These are phyloP conservation scores for Microdon myrmicae DNA, from an alignment of 2,888 invertebrate genomes.

Conservation along the genomic window DNA sequence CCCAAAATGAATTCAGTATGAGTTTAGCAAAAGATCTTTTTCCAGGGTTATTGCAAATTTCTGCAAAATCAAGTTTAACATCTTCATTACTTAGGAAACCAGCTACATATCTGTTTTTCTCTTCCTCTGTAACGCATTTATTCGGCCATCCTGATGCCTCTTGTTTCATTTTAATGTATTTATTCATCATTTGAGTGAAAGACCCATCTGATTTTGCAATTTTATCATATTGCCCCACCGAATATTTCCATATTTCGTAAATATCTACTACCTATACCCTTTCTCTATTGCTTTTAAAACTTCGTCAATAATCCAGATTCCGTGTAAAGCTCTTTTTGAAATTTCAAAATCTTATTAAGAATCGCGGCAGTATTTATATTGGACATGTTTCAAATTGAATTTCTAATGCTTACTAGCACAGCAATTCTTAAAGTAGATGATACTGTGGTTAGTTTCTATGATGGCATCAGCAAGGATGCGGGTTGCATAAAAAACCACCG, in stretches of 20 bases:
- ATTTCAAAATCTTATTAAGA: too few species aligned
- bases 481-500: too few species aligned
- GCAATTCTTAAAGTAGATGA: too few species aligned
- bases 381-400: too few species aligned
- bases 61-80: constrained; percentile 44
- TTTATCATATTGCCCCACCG: constrained; percentile 43
- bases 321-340: constrained; percentile 50
- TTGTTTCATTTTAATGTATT: constrained; percentile 54
- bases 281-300: constrained; percentile 55
- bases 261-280: constrained; percentile 55
- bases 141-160: constrained; percentile 54
- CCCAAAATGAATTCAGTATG: constrained; percentile 57
- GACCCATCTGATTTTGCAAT: constrained; percentile 32
- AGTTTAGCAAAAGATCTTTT: constrained; percentile 55
- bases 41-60: constrained; percentile 53
- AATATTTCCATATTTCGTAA: constrained; percentile 58
- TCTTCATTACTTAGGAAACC: constrained; percentile 52
- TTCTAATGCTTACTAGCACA: too few species aligned
- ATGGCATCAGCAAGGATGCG: too few species aligned
- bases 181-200: constrained; percentile 56
- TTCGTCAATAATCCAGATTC: constrained; percentile 59
- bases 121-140: constrained; percentile 23
- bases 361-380: too few species aligned
- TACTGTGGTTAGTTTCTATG: too few species aligned
- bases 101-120: constrained; percentile 51